Evolutionary conservation across 2,113 vertebrate genomes (phyloP).

Genomic region (Saguinus imperator): DNA sequence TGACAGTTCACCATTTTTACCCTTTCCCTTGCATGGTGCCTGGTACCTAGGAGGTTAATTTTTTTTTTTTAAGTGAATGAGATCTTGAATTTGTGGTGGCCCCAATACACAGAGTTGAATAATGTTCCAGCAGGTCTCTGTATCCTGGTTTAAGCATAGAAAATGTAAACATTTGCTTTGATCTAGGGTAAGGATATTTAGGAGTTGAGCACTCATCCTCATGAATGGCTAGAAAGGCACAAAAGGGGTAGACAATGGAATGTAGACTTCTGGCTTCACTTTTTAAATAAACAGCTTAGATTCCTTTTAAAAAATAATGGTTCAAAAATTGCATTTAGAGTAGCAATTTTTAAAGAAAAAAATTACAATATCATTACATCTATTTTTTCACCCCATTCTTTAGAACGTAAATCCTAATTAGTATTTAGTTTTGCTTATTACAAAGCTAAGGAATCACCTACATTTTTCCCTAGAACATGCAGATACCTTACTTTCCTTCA

Average conservation of each 20-base stretch:
- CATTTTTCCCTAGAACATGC: background rate
- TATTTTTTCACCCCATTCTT: conserved; percentile 38
- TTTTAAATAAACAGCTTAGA: background rate
- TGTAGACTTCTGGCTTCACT: background rate
- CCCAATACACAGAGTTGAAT: background rate
- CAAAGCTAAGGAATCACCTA: background rate
- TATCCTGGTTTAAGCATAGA: background rate
- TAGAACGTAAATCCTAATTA: conserved; percentile 28
- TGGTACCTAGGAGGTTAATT: background rate
- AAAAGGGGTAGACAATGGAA: background rate
- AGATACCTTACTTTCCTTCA: background rate
- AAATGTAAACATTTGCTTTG: background rate
- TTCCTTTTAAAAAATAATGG: background rate
- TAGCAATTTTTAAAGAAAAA: conserved; percentile 19
- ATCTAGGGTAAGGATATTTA: background rate
- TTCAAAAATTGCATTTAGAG: background rate
- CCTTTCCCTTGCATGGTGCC: background rate
- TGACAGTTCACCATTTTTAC: background rate
- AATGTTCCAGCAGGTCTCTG: background rate
- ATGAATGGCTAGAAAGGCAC: background rate
- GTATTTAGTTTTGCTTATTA: conserved; percentile 3
- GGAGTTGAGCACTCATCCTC: background rate
- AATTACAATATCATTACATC: background rate
- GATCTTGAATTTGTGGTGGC: background rate
- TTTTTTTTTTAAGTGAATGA: background rate